Evolutionary conservation across 2,113 vertebrate species (phyloP), one percentile per base, ranked within the genome.

Genomic region (Triplophysa tibetana): DNA sequence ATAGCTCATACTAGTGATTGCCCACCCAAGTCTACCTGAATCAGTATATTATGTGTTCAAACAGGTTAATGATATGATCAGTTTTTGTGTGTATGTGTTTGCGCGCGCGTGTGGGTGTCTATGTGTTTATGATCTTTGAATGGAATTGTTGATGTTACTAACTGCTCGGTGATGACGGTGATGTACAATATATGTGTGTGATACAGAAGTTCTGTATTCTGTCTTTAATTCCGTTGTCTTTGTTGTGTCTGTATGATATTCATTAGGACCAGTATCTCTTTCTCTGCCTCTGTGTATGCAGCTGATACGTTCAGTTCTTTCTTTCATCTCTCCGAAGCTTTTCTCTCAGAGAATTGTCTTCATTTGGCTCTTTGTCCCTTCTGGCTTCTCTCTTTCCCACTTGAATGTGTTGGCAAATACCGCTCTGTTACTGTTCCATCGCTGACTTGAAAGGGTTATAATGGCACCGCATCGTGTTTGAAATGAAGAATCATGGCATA

Each of bases 301-400:
- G 70, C 77, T 48, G 19, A 26, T 9, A 11, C 63, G 50, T 67
- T 72, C 56, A 23, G 9, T 48, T 41, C 21, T 68, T 66, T 67
- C 78, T 81, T 84, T 84, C 14, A 80, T 84, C 54, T 16, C 9
- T 77, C 48, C 61, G 58, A n/a, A 64, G 41, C 33, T 10, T 68
- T 75, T 70, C 43, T 75, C 8, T 33, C 41, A 23, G 29, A 74
- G 54, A 74, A 61, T 60, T 60, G 58, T 48, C 41, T 63, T 63
- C 23, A 23, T 63, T 75, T 63, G 33, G 14, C 60, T 23, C 3
- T 26, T 63, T 23, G 19, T 26, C 60, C 58, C 26, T 33, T 75
- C 73, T 29, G 38, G 41, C 58, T 50, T 41, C 24, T 48, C 6
- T 50, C 41, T 58, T 26, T 48, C 60, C 73, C 73, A 75, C 43